Evolutionary conservation across 1,140 invertebrate genomes (phyloP).

Genomic region (Anthonomus grandis): DNA sequence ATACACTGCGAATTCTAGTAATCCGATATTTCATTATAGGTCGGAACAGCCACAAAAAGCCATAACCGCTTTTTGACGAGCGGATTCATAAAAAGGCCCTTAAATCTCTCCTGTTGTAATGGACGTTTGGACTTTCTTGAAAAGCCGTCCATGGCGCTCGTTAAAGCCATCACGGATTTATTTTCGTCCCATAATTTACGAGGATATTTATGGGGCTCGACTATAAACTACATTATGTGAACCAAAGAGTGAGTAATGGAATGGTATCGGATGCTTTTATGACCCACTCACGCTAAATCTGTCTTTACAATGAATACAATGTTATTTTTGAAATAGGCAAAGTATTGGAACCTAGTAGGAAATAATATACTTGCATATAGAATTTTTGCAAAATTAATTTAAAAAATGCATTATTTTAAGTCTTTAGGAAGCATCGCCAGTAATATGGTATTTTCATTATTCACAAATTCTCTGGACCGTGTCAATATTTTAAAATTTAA

Average conservation of each 20-base stretch:
- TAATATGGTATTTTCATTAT: no score
- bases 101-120: slow-evolving; percentile 17
- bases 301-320: no score
- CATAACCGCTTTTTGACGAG: slow-evolving; percentile 14
- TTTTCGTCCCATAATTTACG: slow-evolving; percentile 20
- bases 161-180: slow-evolving; percentile 21
- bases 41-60: neutral
- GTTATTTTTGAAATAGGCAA: no score
- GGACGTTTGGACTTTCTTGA: slow-evolving; percentile 22
- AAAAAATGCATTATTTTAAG: no score
- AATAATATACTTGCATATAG: no score
- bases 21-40: slow-evolving; percentile 5
- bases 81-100: slow-evolving; percentile 11
- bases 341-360: no score
- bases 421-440: no score
- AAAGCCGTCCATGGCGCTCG: slow-evolving; percentile 20
- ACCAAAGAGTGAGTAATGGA: slow-evolving; percentile 2
- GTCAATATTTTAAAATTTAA: no score
- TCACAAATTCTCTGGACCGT: no score
- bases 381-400: no score
- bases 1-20: no score
- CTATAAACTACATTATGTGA: slow-evolving; percentile 18
- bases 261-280: neutral
- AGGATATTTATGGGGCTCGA: slow-evolving; percentile 9
- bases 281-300: no score